A percentile compares a stretch with the other conserved stretches of the same genome.
phyloP scores from a whole-genome alignment of 1,140 invertebrate species.

The Heliothis virescens region DNA sequence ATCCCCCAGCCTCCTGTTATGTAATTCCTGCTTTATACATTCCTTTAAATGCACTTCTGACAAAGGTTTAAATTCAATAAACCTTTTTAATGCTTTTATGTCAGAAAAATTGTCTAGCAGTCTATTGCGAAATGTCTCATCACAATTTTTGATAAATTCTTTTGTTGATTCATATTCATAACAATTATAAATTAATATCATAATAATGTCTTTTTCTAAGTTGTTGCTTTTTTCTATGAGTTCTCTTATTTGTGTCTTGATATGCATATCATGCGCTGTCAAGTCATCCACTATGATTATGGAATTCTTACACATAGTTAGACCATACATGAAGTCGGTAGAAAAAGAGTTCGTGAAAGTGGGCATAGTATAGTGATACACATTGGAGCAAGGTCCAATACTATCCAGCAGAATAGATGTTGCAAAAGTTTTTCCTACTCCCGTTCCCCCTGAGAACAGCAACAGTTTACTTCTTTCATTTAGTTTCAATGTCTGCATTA shows the following conservation, averaged over 20 bases:
- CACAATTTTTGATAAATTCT: constrained; percentile 62
- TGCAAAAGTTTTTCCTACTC: constrained; percentile 79
- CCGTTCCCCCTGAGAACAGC: constrained; percentile 78
- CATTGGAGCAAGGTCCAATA: constrained; percentile 66
- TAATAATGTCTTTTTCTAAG: constrained; percentile 66
- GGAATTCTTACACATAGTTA: constrained; percentile 68
- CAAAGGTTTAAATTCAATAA: constrained; percentile 74
- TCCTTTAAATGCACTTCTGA: constrained; percentile 64
- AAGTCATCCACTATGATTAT: constrained; percentile 77
- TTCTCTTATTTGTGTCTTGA: constrained; percentile 58
- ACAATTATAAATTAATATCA: constrained; percentile 74
- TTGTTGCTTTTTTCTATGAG: constrained; percentile 67
- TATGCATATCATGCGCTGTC: constrained; percentile 60
- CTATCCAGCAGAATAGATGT: constrained; percentile 69
- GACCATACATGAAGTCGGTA: constrained; percentile 67
- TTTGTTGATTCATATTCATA: constrained; percentile 59
- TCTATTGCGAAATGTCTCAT: constrained; percentile 58
- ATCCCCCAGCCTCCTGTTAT: constrained; percentile 54
- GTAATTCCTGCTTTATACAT: constrained; percentile 74
- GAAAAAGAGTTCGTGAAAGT: constrained; percentile 66
- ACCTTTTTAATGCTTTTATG: constrained; percentile 62
- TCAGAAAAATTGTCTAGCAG: constrained; percentile 60
- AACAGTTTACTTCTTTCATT: constrained; percentile 68
- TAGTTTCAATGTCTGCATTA: constrained; percentile 64
- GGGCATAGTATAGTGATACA: constrained; percentile 78